Conservation (phyloP, 1,140 invertebrate species). For the Popillia japonica region DNA sequence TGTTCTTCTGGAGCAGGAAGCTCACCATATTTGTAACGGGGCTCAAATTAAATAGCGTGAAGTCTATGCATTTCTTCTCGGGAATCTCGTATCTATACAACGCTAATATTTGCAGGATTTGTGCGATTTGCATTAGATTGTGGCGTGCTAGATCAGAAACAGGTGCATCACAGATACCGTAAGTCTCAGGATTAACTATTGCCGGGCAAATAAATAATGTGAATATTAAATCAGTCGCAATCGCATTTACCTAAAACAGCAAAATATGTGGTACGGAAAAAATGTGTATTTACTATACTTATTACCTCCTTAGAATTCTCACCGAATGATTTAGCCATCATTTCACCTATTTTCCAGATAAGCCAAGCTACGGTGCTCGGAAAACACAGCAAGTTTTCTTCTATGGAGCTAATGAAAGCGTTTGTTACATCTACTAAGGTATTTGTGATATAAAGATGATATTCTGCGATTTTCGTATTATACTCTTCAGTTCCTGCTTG, state of each 20-base stretch:
- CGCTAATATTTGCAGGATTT: slow-evolving; percentile 91
- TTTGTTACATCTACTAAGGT: slow-evolving; percentile 83
- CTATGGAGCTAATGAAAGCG: slow-evolving; percentile 84
- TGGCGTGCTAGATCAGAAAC: slow-evolving; percentile 90
- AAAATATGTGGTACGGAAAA: slow-evolving; percentile 57
- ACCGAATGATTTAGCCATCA: slow-evolving; percentile 71
- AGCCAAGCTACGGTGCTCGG: slow-evolving; percentile 84
- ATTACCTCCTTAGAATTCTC: slow-evolving; percentile 70
- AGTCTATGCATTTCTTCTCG: slow-evolving; percentile 74
- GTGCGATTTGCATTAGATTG: slow-evolving; percentile 91
- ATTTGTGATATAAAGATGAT: slow-evolving; percentile 80
- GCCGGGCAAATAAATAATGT: slow-evolving; percentile 95
- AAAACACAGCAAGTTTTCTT: slow-evolving; percentile 90
- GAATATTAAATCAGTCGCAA: slow-evolving; percentile 93
- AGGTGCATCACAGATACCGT: slow-evolving; percentile 94
- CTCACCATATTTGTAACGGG: slow-evolving; percentile 77
- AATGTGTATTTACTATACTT: not conserved
- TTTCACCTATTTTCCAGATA: slow-evolving; percentile 77
- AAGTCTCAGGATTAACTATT: slow-evolving; percentile 94
- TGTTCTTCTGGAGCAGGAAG: slow-evolving; percentile 69
- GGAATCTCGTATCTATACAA: slow-evolving; percentile 84
- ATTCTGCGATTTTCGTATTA: slow-evolving; percentile 74
- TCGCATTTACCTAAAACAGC: slow-evolving; percentile 68
- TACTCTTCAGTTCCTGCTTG: slow-evolving; percentile 76
- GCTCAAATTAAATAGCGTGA: slow-evolving; percentile 79